phyloP scores from a whole-genome alignment of 1,140 invertebrate species.

The Lineus longissimus region DNA sequence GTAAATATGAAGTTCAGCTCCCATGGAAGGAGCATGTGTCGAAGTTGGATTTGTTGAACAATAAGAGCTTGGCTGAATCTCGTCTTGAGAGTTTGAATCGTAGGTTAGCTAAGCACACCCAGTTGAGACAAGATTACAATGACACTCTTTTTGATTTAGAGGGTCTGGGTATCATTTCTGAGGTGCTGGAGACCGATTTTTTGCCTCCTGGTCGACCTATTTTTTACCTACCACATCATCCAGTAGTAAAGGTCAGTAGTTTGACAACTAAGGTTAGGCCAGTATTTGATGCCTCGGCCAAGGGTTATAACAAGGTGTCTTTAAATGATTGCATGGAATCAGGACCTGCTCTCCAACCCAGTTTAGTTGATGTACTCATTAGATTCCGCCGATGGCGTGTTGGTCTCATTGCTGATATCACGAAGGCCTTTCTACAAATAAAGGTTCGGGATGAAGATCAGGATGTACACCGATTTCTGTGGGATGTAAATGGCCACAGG shows the following conservation, averaged over 20 bases:
- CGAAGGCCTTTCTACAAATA: too few relatives aligned
- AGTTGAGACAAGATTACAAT: too few relatives aligned
- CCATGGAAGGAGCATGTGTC: conserved; percentile 5
- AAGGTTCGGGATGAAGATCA: neutral
- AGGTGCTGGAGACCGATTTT: neutral
- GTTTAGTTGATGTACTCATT: too few relatives aligned
- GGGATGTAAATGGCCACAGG: neutral
- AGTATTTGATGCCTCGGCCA: conserved; percentile 47
- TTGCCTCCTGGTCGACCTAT: neutral
- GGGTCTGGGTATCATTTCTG: too few relatives aligned
- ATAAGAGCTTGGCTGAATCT: neutral
- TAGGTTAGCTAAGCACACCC: neutral
- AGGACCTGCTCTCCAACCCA: too few relatives aligned
- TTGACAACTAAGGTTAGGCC: conserved; percentile 41
- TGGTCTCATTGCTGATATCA: too few relatives aligned
- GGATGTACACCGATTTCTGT: conserved; percentile 11
- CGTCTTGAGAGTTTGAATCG: neutral
- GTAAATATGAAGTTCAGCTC: neutral
- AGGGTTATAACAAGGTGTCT: conserved; percentile 25
- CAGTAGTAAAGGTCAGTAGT: conserved; percentile 34
- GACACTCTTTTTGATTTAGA: too few relatives aligned
- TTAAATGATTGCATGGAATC: too few relatives aligned
- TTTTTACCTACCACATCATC: conserved; percentile 54
- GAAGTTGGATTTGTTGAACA: too few relatives aligned
- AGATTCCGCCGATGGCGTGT: too few relatives aligned